These are phyloP conservation scores for Pseudonaja textilis DNA, from an alignment of 2,113 vertebrate genomes.

Conservation along the genomic window DNA sequence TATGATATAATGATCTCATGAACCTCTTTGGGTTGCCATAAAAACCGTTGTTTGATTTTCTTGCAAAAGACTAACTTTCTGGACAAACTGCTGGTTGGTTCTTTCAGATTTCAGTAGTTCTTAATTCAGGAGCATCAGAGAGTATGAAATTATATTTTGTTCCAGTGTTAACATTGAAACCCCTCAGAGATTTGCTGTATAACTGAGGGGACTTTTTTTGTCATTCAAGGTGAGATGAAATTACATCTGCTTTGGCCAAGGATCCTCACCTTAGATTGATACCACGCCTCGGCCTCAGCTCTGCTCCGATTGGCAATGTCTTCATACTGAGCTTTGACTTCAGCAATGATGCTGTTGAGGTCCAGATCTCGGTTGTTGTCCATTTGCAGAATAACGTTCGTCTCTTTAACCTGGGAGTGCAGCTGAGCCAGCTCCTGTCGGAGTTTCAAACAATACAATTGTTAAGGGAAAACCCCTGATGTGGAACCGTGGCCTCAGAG, in stretches of 20 bases:
- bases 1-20: neutral
- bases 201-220: neutral
- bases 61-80: neutral
- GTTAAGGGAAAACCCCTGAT: neutral
- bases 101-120: neutral
- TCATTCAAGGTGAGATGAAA: neutral
- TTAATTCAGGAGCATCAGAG: neutral
- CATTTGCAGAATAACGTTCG: slow-evolving; percentile 87
- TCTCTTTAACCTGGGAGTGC: slow-evolving; percentile 71
- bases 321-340: slow-evolving; percentile 87
- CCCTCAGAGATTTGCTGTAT: neutral
- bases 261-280: slow-evolving; percentile 80
- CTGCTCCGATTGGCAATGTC: slow-evolving; percentile 83
- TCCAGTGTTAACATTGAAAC: neutral
- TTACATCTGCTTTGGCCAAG: neutral
- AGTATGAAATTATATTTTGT: neutral
- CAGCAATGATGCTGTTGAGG: slow-evolving; percentile 83
- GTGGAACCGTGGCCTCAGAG: neutral
- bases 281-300: slow-evolving; percentile 80
- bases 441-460: neutral
- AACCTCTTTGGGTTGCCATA: neutral
- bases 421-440: slow-evolving; percentile 68
- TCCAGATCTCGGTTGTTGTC: slow-evolving; percentile 88
- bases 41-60: neutral
- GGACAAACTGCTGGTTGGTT: neutral